Evolutionary conservation across 2,113 vertebrate species (phyloP).

Genomic region (Colossoma macropomum): DNA sequence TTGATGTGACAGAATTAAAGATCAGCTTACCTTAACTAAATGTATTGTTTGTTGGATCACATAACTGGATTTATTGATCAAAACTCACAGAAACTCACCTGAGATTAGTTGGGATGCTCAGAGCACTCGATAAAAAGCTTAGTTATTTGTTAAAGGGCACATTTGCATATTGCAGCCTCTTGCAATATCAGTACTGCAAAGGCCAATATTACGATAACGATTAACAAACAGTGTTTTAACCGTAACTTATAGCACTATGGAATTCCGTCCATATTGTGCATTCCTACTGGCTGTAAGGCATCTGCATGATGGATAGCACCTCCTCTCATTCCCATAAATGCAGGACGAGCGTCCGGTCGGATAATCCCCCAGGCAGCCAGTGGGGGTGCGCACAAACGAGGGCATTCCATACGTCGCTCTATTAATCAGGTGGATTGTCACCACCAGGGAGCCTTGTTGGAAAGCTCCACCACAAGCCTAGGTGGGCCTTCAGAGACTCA

Average conservation of each 20-base stretch:
- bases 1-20: background rate
- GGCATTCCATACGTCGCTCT: conserved; percentile 32
- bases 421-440: conserved; percentile 50
- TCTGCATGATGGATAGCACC: conserved; percentile 28
- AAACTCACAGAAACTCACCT: background rate
- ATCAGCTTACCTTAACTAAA: background rate
- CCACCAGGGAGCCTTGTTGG: conserved; percentile 18
- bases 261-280: background rate
- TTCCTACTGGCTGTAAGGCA: background rate
- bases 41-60: background rate
- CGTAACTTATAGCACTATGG: too few species aligned
- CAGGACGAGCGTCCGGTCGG: conserved; percentile 29
- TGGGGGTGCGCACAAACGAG: conserved; percentile 38
- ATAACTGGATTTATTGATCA: background rate
- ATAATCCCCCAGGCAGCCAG: conserved; percentile 40
- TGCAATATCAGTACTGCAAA: background rate
- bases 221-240: background rate
- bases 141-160: background rate
- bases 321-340: conserved; percentile 30
- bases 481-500: background rate
- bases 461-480: conserved; percentile 27
- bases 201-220: background rate
- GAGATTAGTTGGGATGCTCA: background rate
- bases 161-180: conserved; percentile 15
- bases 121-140: background rate